These are phyloP conservation scores for Patella ulyssiponensis DNA, from an alignment of 2,888 invertebrate species.

Conservation along the genomic window DNA sequence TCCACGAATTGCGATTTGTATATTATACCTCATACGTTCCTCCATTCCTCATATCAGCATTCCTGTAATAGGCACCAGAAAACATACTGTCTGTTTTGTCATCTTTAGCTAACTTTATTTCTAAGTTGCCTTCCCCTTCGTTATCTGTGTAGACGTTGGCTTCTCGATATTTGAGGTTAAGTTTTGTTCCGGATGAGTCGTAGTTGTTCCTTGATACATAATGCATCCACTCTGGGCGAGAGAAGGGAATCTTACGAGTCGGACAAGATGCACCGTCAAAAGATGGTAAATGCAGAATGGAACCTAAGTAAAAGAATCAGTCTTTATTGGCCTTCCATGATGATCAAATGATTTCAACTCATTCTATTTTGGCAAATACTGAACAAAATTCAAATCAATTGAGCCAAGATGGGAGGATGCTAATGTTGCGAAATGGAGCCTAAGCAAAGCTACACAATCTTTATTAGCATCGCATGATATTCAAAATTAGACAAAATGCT, in stretches of 20 bases:
- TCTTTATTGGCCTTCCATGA: too few species aligned
- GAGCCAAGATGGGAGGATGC: not conserved
- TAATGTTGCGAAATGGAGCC: too few species aligned
- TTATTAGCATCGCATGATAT: too few species aligned
- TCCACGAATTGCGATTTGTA: too few species aligned
- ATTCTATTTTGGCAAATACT: too few species aligned
- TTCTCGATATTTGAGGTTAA: constrained; percentile 22
- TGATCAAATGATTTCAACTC: too few species aligned
- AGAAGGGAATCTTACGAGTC: constrained; percentile 18
- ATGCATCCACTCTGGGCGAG: constrained; percentile 20
- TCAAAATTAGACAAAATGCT: too few species aligned
- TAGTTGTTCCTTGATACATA: constrained; percentile 7
- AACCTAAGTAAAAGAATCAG: constrained; percentile 23
- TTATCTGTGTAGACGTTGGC: constrained; percentile 17
- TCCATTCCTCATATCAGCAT: constrained; percentile 29
- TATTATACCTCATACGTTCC: constrained; percentile 27
- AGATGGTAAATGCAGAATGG: constrained; percentile 30
- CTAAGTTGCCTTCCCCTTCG: not conserved
- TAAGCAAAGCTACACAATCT: too few species aligned
- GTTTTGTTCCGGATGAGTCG: constrained; percentile 19
- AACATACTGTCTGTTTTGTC: constrained; percentile 22
- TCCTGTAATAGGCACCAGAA: constrained; percentile 20
- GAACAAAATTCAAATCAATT: not conserved
- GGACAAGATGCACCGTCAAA: constrained; percentile 38
- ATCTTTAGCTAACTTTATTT: constrained; percentile 20